These are phyloP conservation scores for Anguilla megastoma DNA, from an alignment of 2,797 vertebrate genomes.

Conservation along the genomic window DNA sequence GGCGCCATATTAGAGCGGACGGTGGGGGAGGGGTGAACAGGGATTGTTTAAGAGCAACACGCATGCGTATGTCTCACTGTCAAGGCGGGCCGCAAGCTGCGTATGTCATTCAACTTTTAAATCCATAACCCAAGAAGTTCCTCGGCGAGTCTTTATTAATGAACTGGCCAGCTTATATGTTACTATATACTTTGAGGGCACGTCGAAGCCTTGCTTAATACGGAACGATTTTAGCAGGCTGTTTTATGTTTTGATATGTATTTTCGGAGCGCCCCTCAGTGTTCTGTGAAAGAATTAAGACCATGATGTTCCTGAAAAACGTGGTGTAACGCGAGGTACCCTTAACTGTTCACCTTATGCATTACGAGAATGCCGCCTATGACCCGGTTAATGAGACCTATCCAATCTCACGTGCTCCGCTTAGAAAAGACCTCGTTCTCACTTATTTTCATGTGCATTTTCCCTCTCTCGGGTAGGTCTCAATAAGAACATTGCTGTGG, in stretches of 20 bases:
- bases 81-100: constrained; percentile 72
- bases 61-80: constrained; percentile 63
- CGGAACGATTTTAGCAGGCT: neutral
- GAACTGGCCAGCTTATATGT: neutral
- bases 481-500: constrained; percentile 6
- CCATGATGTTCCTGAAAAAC: neutral
- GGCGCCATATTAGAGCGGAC: constrained; percentile 76
- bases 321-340: constrained; percentile 19
- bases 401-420: neutral
- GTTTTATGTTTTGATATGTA: constrained; percentile 67
- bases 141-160: constrained; percentile 43
- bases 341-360: neutral
- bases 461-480: constrained; percentile 19
- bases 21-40: constrained; percentile 74
- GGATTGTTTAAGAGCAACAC: constrained; percentile 44
- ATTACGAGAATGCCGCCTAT: neutral
- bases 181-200: neutral
- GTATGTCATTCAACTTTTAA: constrained; percentile 70
- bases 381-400: neutral
- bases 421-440: neutral
- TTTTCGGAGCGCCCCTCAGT: constrained; percentile 77
- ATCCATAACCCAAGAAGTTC: constrained; percentile 52
- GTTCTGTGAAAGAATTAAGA: constrained; percentile 52
- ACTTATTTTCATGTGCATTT: neutral
- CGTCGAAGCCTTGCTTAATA: neutral